Evolutionary conservation across 2,888 invertebrate species (phyloP), one percentile per base, ranked within the genome.

Genomic region (Ethmia dodecea): DNA sequence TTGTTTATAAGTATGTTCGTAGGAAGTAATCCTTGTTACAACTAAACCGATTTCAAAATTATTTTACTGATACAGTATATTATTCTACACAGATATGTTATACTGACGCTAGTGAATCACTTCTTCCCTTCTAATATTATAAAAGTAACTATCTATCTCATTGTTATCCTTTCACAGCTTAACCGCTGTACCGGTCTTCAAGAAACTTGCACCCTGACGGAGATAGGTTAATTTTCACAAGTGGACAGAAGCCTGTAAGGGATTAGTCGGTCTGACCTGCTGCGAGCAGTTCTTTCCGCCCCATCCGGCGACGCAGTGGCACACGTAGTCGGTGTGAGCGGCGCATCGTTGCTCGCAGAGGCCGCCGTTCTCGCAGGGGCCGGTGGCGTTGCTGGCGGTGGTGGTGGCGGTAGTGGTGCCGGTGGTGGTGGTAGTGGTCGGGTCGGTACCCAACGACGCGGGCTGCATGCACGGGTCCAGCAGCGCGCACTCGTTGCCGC

Each of bases 401-500:
- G n/a, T 43, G 27, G 28, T 28, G 13, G 47, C 25, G 26, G 26
- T 29, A 40, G 35, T 31, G 9, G 35, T 38, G 28, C 1, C 14
- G 38, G 15, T 5, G 11, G 13, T 32, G 6, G n/a, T 43, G 27
- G 28, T 28, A 12, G 47, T 22, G 26, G 26, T 29, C 40, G 35
- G 31, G 9, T 33, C 39, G 28, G 1, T 13, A 28, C 13, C 36
- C 11, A 14, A 25, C 1, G 13, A 28, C 11, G 18, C 52, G 13
- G 57, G 35, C 43, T 43, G 52, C 50, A 63, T 73, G 71, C 96
- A 96, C 6, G 94, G 94, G 87, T 95, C 90, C 13, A 81, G 76
- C 49, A 93, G 86, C 45, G 90, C 88, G 67, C 96, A 96, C 48
- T 89, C 89, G 38, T 86, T 73, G 2, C 96, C 96, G 66, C 95